Base-by-base conservation (phyloP, 35 echinoderm and acorn worm genomes). In the Stichopus chloronotus region DNA sequence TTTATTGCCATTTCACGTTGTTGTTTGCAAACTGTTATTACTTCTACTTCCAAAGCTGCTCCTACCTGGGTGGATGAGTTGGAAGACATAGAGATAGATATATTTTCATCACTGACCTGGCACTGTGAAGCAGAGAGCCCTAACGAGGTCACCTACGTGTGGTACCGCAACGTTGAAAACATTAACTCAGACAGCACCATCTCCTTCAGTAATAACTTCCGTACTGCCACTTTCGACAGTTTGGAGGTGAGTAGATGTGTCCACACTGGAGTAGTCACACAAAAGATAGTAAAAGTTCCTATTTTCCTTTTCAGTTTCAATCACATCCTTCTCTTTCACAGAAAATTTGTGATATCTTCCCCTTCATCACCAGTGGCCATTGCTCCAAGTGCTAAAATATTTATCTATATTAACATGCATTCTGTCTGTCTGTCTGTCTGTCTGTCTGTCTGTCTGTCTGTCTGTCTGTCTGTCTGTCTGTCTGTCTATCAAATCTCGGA, bases 81-180 rank as follows among this genome's bases (percentile, higher is more conserved):
- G 10, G 16, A 53, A 52, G 88, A 90, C 72, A 24, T 55, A 19
- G 65, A 86, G 7, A 81, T 77, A 55, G 95, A 98, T 60, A 98
- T 98, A 55, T 58, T 92, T n/a, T 72, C 57, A 2, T 87, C 91
- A 9, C 72, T 83, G 14, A 63, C 79, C 20, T 94, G 71, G 83
- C 81, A 81, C 12, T 96, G 95, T 80, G 93, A 94, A 57, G 97
- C 95, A 0, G 87, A 92, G 11, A 94, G 95, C 79, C 71, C 87
- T 4, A 79, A 79, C 22, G 56, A 55, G 7, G 56, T 98, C 4
- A 68, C 25, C 20, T 98, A 98, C 59, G 83, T 24, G 19, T 98
- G 97, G 97, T 98, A 98, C 60, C 91, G 95, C 57, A 95, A 98
- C 22, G 81, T 79, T 2, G 93, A 87, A 25, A 23, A 8, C 19